Evolutionary conservation across 2,113 vertebrate species (phyloP).

Genomic region (Notarius quadriscutis): DNA sequence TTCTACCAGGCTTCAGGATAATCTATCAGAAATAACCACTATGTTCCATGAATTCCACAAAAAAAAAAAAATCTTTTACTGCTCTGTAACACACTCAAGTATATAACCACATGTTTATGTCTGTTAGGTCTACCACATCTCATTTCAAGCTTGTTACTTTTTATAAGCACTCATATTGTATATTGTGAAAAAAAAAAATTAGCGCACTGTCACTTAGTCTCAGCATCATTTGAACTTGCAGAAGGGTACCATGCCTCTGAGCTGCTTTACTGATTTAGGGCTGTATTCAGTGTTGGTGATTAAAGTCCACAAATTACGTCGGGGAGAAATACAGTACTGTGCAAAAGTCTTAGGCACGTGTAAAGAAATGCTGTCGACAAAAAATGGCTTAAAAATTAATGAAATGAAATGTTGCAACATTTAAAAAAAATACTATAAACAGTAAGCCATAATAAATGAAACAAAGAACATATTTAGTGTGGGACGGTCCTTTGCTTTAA

Average conservation of each 20-base stretch:
- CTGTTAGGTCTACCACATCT: conserved; percentile 24
- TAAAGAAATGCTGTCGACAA: no score
- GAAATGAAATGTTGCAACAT: no score
- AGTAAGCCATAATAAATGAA: no score
- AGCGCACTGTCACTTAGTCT: neutral
- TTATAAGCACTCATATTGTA: conserved; percentile 17
- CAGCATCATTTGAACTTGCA: neutral
- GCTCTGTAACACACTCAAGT: conserved; percentile 1
- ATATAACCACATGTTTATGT: conserved; percentile 32
- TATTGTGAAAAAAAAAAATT: neutral
- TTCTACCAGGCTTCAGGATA: conserved; percentile 14
- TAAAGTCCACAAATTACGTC: neutral
- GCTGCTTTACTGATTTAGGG: conserved; percentile 1
- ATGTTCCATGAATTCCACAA: conserved; percentile 10
- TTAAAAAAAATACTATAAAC: no score
- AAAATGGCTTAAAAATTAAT: no score
- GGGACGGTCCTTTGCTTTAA: no score
- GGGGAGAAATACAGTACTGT: no score
- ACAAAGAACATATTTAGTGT: no score
- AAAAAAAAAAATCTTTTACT: conserved; percentile 4
- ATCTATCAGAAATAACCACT: conserved; percentile 32
- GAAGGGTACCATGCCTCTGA: neutral
- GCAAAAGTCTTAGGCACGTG: no score
- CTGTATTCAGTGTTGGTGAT: conserved; percentile 7
- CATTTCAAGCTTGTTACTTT: conserved; percentile 20